Evolutionary conservation across 2,113 vertebrate genomes (phyloP).

Genomic region (Calyptomena viridis): DNA sequence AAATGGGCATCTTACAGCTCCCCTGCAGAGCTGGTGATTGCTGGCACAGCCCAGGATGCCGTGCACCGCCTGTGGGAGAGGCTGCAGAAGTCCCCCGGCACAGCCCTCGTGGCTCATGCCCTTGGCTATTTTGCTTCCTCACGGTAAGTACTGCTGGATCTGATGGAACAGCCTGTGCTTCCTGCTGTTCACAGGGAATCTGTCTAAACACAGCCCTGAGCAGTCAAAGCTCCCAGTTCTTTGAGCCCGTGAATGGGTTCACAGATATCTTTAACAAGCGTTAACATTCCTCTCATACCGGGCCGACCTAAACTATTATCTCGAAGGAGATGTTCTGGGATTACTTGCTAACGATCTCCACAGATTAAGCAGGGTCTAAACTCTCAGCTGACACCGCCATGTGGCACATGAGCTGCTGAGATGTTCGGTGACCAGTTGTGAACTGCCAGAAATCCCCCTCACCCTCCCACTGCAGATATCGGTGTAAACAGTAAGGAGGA

Average conservation of each 20-base stretch:
- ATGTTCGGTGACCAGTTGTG: not conserved
- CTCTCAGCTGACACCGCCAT: not conserved
- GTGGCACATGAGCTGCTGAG: not conserved
- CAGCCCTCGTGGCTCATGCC: slow-evolving; percentile 65
- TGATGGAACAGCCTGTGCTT: not conserved
- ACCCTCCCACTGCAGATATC: not conserved
- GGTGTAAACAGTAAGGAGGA: not conserved
- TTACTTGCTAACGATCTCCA: not conserved
- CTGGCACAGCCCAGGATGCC: slow-evolving; percentile 60
- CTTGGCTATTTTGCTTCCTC: slow-evolving; percentile 77
- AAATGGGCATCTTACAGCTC: slow-evolving; percentile 75
- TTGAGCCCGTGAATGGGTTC: not conserved
- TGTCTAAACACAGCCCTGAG: not conserved
- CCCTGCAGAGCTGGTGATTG: slow-evolving; percentile 34
- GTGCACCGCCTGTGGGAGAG: slow-evolving; percentile 67
- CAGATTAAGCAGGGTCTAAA: not conserved
- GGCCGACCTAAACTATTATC: not conserved
- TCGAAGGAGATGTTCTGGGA: not conserved
- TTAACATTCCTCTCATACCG: not conserved
- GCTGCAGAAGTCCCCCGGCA: slow-evolving; percentile 79
- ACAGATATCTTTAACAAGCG: not conserved
- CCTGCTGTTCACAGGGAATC: not conserved
- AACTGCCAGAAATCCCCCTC: not conserved
- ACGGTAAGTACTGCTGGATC: slow-evolving; percentile 36
- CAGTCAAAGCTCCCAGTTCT: not conserved